These are phyloP conservation scores for Tyrophagus putrescentiae DNA, from an alignment of 1,140 invertebrate genomes.

Conservation along the genomic window DNA sequence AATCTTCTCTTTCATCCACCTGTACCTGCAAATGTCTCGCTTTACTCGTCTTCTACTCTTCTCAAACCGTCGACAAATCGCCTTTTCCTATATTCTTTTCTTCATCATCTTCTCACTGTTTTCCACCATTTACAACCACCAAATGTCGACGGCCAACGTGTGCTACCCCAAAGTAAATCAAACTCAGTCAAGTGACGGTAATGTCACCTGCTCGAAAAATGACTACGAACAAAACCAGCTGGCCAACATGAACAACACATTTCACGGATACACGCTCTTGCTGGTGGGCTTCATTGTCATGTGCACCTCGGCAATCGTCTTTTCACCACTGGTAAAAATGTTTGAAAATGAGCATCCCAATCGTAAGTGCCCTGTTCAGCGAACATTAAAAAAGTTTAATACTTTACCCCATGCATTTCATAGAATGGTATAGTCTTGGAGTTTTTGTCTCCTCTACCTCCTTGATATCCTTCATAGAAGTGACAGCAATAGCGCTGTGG, in stretches of 20 bases:
- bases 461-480: background rate
- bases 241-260: background rate
- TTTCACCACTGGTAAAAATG: background rate
- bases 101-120: too few relatives aligned
- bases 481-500: background rate
- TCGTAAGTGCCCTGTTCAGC: conserved; percentile 3
- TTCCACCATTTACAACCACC: too few relatives aligned
- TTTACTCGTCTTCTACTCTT: background rate
- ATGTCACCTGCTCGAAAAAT: background rate
- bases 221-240: background rate
- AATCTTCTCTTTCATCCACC: background rate
- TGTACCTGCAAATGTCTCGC: background rate
- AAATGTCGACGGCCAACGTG: background rate
- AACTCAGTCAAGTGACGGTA: background rate
- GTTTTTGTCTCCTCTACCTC: background rate
- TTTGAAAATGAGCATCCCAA: background rate
- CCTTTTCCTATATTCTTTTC: too few relatives aligned
- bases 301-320: background rate
- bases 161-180: too few relatives aligned
- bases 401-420: background rate
- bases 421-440: background rate
- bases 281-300: background rate
- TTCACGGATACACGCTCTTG: background rate
- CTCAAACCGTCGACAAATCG: too few relatives aligned
- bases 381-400: background rate